Percentiles rank a stretch among this genome's conserved stretches.
Evolutionary conservation across 2,888 invertebrate species (phyloP).

Genomic region (Serripes groenlandicus): DNA sequence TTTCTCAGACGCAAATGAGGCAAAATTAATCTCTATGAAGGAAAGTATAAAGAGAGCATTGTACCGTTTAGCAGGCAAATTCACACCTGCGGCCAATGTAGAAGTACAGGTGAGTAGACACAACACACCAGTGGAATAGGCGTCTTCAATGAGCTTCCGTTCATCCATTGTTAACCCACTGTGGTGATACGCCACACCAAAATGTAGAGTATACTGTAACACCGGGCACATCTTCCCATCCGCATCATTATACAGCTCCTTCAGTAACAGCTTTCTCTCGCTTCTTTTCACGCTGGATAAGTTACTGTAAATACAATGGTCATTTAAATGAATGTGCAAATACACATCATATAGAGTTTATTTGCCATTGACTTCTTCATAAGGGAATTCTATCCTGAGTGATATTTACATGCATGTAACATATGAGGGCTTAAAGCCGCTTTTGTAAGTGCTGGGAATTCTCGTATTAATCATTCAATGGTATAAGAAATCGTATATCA

Average conservation of each 20-base stretch:
- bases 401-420: too few species aligned
- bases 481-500: too few species aligned
- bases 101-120: conserved; percentile 97
- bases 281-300: conserved; percentile 88
- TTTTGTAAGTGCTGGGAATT: not conserved
- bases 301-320: conserved; percentile 86
- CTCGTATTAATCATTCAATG: too few species aligned
- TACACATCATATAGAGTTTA: too few species aligned
- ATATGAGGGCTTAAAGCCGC: too few species aligned
- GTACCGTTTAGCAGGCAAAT: conserved; percentile 94
- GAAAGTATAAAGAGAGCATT: too few species aligned
- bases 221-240: conserved; percentile 90
- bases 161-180: conserved; percentile 94
- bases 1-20: too few species aligned
- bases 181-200: conserved; percentile 97
- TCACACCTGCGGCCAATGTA: conserved; percentile 98
- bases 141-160: conserved; percentile 92
- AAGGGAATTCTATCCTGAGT: too few species aligned
- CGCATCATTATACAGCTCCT: conserved; percentile 90
- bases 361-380: too few species aligned
- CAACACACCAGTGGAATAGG: conserved; percentile 93
- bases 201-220: conserved; percentile 90
- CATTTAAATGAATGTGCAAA: too few species aligned
- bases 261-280: conserved; percentile 88
- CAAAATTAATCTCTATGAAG: too few species aligned